Conservation (phyloP, 2,888 invertebrate species). For the Campoplex capitator region DNA sequence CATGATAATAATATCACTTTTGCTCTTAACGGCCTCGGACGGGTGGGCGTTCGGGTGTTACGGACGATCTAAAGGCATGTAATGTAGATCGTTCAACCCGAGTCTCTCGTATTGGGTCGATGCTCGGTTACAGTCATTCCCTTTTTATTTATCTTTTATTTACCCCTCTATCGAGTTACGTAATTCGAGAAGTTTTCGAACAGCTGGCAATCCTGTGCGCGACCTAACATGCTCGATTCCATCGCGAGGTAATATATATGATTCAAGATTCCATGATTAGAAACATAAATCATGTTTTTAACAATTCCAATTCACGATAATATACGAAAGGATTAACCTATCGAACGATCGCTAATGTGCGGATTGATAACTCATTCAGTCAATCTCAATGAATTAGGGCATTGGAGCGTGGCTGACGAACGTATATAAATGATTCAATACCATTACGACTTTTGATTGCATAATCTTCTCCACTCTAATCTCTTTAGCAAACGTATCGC, state of each 20-base stretch:
- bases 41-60: conserved; percentile 53
- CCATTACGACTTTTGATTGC: not conserved
- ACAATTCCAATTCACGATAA: not conserved
- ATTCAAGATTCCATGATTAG: not conserved
- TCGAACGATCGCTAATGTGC: not conserved
- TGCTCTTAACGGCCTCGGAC: conserved; percentile 76
- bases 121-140: not conserved
- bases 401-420: not conserved
- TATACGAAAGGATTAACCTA: not conserved
- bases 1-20: conserved; percentile 66
- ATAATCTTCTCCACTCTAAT: not conserved
- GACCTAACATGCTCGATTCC: not conserved
- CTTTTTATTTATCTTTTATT: conserved; percentile 17
- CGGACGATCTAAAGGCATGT: conserved; percentile 2
- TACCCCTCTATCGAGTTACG: not conserved
- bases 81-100: conserved; percentile 34
- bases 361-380: not conserved
- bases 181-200: not conserved
- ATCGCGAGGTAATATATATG: not conserved
- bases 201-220: not conserved
- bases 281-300: not conserved
- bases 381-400: not conserved
- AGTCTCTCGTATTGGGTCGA: conserved; percentile 11
- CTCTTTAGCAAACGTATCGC: not conserved
- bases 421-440: not conserved